Percentiles rank a stretch among this genome's conserved stretches.
Conservation (phyloP, 53 echinoderm and acorn worm genomes). For the Mesocentrotus franciscanus region DNA sequence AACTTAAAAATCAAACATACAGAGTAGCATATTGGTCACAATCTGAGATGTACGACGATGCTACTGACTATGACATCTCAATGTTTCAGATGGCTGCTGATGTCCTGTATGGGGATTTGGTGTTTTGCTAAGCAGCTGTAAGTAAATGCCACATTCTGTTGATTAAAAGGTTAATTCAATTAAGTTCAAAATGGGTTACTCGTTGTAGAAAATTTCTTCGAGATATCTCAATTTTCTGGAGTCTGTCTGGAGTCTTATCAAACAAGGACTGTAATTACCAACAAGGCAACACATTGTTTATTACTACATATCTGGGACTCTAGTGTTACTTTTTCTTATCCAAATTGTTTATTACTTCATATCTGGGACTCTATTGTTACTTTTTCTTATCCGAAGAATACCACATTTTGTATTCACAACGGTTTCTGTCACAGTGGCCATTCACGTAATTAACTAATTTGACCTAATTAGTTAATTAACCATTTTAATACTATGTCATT, state of each 20-base stretch:
- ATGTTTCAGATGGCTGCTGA: slow-evolving; percentile 68
- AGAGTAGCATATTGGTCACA: slow-evolving; percentile 70
- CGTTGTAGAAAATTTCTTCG: background rate
- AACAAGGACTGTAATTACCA: background rate
- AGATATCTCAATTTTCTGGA: background rate
- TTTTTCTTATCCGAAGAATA: too few relatives aligned
- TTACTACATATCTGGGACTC: background rate
- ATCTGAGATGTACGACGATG: slow-evolving; percentile 69
- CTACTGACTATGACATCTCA: slow-evolving; percentile 68
- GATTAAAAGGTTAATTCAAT: background rate
- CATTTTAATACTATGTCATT: background rate
- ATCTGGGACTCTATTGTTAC: background rate
- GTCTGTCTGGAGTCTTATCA: background rate
- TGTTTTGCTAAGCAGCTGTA: slow-evolving; percentile 43
- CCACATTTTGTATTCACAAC: background rate
- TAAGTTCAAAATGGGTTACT: background rate
- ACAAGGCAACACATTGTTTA: background rate
- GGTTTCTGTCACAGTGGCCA: background rate
- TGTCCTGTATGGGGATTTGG: slow-evolving; percentile 55
- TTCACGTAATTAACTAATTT: slow-evolving; percentile 29
- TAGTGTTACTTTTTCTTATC: background rate
- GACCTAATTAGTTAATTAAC: slow-evolving; percentile 20
- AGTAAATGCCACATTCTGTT: background rate
- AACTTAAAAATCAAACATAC: slow-evolving; percentile 57
- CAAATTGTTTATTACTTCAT: too few relatives aligned